Percentiles rank a stretch among this genome's conserved stretches.
Evolutionary conservation across 2,797 vertebrate species (phyloP).

Genomic region (Discoglossus pictus): DNA sequence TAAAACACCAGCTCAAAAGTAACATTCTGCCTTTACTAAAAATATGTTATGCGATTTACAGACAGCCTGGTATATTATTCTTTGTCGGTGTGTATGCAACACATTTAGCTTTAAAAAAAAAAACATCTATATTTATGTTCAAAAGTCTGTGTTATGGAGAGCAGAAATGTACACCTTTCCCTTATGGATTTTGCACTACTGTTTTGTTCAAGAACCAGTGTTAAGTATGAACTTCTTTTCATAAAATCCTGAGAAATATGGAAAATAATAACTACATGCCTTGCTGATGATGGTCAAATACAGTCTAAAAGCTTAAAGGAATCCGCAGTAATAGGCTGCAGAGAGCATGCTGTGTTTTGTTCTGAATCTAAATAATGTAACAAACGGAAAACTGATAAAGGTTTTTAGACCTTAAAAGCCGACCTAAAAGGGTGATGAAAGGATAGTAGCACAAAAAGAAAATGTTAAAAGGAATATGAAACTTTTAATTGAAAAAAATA

Average conservation of each 20-base stretch:
- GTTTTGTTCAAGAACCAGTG: neutral
- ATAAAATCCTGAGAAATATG: conserved; percentile 21
- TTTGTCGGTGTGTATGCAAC: neutral
- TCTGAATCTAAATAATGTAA: conserved; percentile 34
- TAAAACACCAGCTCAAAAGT: conserved; percentile 29
- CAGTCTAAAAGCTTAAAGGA: conserved; percentile 32
- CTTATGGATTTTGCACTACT: conserved; percentile 13
- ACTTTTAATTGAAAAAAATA: conserved; percentile 1
- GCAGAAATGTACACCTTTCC: conserved; percentile 6
- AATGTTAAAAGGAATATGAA: conserved; percentile 29
- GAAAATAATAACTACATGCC: neutral
- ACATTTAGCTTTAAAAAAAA: conserved; percentile 2
- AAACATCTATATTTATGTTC: neutral
- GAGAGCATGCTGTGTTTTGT: conserved; percentile 26
- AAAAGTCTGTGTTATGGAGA: neutral
- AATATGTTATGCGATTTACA: neutral
- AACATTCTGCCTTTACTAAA: conserved; percentile 13
- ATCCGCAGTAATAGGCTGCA: conserved; percentile 8
- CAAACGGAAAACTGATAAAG: conserved; percentile 26
- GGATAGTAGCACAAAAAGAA: conserved; percentile 30
- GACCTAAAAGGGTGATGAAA: conserved; percentile 38
- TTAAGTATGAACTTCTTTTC: neutral
- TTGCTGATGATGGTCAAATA: conserved; percentile 14
- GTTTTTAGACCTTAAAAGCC: conserved; percentile 30
- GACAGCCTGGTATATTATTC: conserved; percentile 9